phyloP scores from a whole-genome alignment of 2,797 vertebrate genomes.

The Emys orbicularis region DNA sequence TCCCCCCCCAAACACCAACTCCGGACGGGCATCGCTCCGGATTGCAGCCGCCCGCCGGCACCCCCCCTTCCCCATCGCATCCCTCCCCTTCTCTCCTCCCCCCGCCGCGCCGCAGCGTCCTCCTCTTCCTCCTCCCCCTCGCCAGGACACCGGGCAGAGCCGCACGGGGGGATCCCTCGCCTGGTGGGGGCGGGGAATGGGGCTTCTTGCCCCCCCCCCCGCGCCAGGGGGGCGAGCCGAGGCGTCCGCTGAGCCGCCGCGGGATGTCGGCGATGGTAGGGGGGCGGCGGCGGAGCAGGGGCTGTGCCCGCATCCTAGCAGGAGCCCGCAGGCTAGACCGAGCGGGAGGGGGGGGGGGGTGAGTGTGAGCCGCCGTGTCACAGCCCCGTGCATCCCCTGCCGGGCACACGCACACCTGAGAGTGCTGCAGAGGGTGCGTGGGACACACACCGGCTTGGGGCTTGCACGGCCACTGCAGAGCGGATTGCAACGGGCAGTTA shows the following conservation, averaged over 20 bases:
- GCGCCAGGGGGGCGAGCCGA: not conserved
- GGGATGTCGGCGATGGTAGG: constrained; percentile 13
- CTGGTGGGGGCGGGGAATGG: not conserved
- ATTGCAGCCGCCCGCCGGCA: constrained; percentile 20
- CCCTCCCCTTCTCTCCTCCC: not conserved
- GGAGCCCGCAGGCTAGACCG: not conserved
- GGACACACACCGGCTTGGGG: too few relatives aligned
- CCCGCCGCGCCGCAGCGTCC: not conserved
- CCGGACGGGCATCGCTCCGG: constrained; percentile 44
- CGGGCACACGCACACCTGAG: not conserved
- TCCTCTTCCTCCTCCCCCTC: constrained; percentile 29
- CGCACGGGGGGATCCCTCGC: constrained; percentile 11
- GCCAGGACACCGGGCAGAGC: constrained; percentile 21
- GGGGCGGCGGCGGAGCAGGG: not conserved
- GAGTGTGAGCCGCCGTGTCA: not conserved
- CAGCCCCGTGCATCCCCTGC: not conserved
- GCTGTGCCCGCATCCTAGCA: not conserved
- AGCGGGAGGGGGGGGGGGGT: not conserved
- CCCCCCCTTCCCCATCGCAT: constrained; percentile 29
- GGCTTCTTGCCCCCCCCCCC: not conserved
- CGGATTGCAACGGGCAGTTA: not conserved
- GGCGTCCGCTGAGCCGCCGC: not conserved
- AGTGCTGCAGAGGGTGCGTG: too few relatives aligned
- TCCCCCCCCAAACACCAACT: constrained; percentile 6
- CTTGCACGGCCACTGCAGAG: constrained; percentile 17